Percentiles rank a stretch among this genome's conserved stretches.
phyloP scores from a whole-genome alignment of 2,797 vertebrate genomes.

The Sebastes baramenuke region DNA sequence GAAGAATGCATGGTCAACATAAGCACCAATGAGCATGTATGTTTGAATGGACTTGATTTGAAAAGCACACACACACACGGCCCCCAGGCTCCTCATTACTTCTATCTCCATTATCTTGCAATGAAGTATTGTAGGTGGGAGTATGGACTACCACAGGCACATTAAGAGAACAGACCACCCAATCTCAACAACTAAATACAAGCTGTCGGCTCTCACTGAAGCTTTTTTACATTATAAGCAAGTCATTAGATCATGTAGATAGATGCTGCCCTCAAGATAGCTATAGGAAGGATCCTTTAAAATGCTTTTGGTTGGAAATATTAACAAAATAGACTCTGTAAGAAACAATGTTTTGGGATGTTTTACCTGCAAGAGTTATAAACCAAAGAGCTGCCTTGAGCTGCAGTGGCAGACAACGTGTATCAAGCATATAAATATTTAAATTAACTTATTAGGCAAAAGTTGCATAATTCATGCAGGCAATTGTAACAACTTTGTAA shows the following conservation, averaged over 20 bases:
- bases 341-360: background rate
- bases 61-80: background rate
- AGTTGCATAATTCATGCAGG: constrained; percentile 3
- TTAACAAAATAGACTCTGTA: background rate
- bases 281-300: background rate
- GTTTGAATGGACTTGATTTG: constrained; percentile 27
- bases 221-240: background rate
- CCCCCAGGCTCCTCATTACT: constrained; percentile 42
- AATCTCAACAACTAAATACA: background rate
- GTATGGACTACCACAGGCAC: constrained; percentile 20
- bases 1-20: constrained; percentile 25
- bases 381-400: background rate
- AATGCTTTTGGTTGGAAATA: background rate
- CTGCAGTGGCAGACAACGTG: background rate
- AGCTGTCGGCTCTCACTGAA: background rate
- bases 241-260: background rate
- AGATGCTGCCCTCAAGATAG: background rate
- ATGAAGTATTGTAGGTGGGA: constrained; percentile 28
- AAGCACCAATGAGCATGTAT: constrained; percentile 22
- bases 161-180: constrained; percentile 43
- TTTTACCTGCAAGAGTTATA: background rate
- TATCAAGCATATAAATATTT: background rate
- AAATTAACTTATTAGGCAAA: constrained; percentile 7
- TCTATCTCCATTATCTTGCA: constrained; percentile 50
- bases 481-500: constrained; percentile 20